Conservation (phyloP, 2,888 invertebrate genomes). For the Aromia moschata region DNA sequence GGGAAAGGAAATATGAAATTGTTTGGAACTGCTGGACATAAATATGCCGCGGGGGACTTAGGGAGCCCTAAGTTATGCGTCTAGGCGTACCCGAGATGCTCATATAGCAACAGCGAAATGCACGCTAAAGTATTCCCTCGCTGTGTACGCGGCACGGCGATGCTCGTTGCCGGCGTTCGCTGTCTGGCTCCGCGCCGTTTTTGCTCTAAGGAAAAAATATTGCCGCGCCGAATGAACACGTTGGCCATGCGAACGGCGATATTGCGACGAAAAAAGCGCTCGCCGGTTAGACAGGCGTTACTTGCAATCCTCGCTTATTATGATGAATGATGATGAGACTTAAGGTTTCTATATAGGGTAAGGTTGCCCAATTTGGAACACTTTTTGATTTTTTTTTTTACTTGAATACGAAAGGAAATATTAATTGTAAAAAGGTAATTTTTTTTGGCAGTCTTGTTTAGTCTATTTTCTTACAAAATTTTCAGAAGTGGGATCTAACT, state of each 20-base stretch:
- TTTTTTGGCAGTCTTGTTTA: too few relatives aligned
- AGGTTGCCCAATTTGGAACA: too few relatives aligned
- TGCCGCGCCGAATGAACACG: background rate
- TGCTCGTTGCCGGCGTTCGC: slow-evolving; percentile 3
- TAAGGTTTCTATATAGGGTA: too few relatives aligned
- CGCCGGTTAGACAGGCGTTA: slow-evolving; percentile 1
- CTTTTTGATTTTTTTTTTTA: too few relatives aligned
- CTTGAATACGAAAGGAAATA: too few relatives aligned
- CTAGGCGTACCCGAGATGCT: slow-evolving; percentile 53
- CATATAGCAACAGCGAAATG: slow-evolving; percentile 50
- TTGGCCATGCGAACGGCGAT: background rate
- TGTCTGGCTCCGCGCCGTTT: slow-evolving; percentile 1
- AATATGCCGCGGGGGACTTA: slow-evolving; percentile 54
- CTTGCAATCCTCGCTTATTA: too few relatives aligned
- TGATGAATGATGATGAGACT: too few relatives aligned
- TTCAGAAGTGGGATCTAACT: too few relatives aligned
- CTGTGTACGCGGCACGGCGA: slow-evolving; percentile 19
- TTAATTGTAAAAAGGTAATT: too few relatives aligned
- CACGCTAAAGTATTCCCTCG: slow-evolving; percentile 47
- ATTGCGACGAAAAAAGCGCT: background rate
- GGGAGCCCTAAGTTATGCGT: slow-evolving; percentile 55
- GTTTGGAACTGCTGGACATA: slow-evolving; percentile 54
- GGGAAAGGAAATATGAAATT: slow-evolving; percentile 53
- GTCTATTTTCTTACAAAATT: too few relatives aligned
- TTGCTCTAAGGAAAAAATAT: slow-evolving; percentile 3